Evolutionary conservation across 2,797 vertebrate genomes (phyloP), one percentile per base, ranked within the genome.

Genomic region (Nannoperca obscura): DNA sequence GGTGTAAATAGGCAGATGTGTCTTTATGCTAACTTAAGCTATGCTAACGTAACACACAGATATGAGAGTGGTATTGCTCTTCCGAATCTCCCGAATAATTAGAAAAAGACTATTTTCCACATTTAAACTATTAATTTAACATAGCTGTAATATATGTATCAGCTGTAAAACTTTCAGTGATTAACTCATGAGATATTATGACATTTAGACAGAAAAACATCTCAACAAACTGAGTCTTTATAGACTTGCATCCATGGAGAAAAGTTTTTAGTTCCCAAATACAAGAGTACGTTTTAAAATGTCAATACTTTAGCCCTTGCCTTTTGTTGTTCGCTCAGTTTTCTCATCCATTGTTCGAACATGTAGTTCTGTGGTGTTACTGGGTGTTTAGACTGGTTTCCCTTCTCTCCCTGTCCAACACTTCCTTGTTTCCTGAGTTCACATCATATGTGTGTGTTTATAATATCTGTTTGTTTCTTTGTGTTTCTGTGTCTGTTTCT

Each of bases 401-500:
- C 9, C 34, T 19, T 20, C 46, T 50, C 17, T 67, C 63, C 10
- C 13, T 38, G 36, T 38, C 36, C 10, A 38, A n/a, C 44, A 11
- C 63, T 40, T 44, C 36, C 55, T 70, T 27, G 34, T 78, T 75
- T 72, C 73, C 57, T 73, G 32, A 47, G 47, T n/a, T 86, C 36
- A 57, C 24, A 27, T 27, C 24, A 27, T 27, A 27, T 62, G 55
- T 61, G 36, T 77, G 49, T 24, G 24, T 50, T 36, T 71, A 50
- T 74, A 32, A 32, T 36, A 38, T 38, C 50, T 63, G 46, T 69
- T 63, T 68, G 47, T 81, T 24, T 64, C 32, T 60, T 17, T 55
- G 70, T 75, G 60, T 58, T 8, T 71, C 7, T 63, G 12, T 58
- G 27, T 84, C 65, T 84, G 66, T 66, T 81, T 86, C 72, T 63